phyloP scores from a whole-genome alignment of 2,888 invertebrate species.

The Agrilus mali region DNA sequence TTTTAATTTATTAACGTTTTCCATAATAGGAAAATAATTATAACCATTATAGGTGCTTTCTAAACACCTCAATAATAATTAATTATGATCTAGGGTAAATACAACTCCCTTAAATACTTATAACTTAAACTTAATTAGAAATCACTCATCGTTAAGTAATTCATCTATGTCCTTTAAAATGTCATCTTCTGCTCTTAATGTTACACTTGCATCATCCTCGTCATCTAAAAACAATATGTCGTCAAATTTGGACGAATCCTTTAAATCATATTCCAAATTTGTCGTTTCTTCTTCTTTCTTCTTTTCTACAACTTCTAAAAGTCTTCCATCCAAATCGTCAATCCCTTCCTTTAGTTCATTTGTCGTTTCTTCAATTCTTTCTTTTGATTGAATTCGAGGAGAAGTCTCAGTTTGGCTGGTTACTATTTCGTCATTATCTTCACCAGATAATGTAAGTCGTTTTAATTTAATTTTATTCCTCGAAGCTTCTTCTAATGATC shows the following conservation, averaged over 20 bases:
- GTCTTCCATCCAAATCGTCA: constrained; percentile 10
- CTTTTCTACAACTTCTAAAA: constrained; percentile 4
- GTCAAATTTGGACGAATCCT: constrained; percentile 20
- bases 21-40: too few relatives aligned
- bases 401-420: not conserved
- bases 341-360: not conserved
- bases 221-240: constrained; percentile 27
- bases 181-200: constrained; percentile 29
- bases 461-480: constrained; percentile 11
- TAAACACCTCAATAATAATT: too few relatives aligned
- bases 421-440: not conserved
- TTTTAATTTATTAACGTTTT: too few relatives aligned
- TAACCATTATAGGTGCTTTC: too few relatives aligned
- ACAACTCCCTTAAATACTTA: too few relatives aligned
- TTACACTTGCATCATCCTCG: constrained; percentile 23
- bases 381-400: not conserved
- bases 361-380: constrained; percentile 4
- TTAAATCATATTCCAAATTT: constrained; percentile 9
- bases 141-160: constrained; percentile 26
- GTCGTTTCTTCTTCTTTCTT: constrained; percentile 15
- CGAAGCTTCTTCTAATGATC: constrained; percentile 6
- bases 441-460: constrained; percentile 2
- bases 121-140: too few relatives aligned
- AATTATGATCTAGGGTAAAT: too few relatives aligned
- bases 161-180: constrained; percentile 34